phyloP scores from a whole-genome alignment of 2,797 vertebrate genomes.

The Furcifer pardalis region DNA sequence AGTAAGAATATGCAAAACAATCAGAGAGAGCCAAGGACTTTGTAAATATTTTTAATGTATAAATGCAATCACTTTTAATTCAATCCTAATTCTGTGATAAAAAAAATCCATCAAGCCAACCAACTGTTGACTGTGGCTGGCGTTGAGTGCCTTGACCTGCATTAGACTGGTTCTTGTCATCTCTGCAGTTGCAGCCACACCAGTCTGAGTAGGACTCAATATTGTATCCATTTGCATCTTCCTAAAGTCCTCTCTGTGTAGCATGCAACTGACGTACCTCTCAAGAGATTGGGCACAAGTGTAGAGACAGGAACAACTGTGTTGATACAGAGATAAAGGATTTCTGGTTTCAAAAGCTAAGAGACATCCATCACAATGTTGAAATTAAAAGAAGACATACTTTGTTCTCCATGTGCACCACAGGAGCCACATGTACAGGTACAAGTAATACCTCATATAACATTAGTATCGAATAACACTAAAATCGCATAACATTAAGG shows the following conservation, averaged over 20 bases:
- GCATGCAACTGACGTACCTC: not conserved
- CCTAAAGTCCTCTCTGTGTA: not conserved
- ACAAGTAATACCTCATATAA: too few relatives aligned
- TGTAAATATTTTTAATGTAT: conserved; percentile 45
- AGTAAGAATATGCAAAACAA: conserved; percentile 73
- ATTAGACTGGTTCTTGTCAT: not conserved
- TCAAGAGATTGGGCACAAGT: not conserved
- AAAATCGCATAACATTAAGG: too few relatives aligned
- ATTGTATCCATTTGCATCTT: not conserved
- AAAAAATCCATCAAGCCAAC: not conserved
- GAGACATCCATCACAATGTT: not conserved
- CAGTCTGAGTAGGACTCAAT: not conserved
- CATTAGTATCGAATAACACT: too few relatives aligned
- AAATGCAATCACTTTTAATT: not conserved
- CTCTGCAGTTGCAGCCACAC: not conserved
- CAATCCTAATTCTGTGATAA: not conserved
- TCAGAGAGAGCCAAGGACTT: conserved; percentile 56
- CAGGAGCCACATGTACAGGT: not conserved
- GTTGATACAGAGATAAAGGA: not conserved
- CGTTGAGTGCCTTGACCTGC: not conserved
- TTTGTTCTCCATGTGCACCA: not conserved
- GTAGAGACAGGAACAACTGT: too few relatives aligned
- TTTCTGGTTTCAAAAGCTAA: not conserved
- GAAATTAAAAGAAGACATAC: not conserved
- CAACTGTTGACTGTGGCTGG: not conserved